Base-by-base conservation (phyloP, 2,888 invertebrate species). In the Frankliniella intonsa region DNA sequence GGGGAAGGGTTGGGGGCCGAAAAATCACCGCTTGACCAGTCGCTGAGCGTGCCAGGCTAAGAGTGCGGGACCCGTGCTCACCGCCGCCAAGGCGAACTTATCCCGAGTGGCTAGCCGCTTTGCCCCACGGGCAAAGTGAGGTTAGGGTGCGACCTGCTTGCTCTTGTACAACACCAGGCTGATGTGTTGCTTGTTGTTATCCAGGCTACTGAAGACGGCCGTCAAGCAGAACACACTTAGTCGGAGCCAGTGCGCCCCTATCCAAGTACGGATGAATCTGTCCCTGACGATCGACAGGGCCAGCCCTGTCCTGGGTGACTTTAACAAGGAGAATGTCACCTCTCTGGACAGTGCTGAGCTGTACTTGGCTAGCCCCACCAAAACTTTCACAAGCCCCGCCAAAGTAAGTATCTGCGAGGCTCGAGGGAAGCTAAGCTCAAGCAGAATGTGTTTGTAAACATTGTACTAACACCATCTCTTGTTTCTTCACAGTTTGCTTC, bases 141-240 rank as follows among this genome's bases (percentile, higher is more conserved):
- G 69, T 76, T 76, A 76, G 69, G 69, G 69, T 10, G 69, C 22
- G 55, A 11, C 17, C 55, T 55, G 55, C 12, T 7, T 8, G 69
- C 69, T 76, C 69, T 25, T 25, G 12, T 25, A 76, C 69, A 76
- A 76, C 69, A 25, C 69, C 69, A 0, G 69, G 25, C 69, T 76
- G 25, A 76, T 76, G 69, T 22, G 69, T 62, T 76, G 69, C 69
- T 76, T 76, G 69, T 76, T 76, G 69, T 76, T 76, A 76, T 76
- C 25, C 69, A 76, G 69, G 69, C 69, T 76, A 76, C 69, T 76
- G 69, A 76, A 76, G 69, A 76, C 69, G 25, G 69, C 69, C 69
- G 8, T 76, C 69, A 76, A 76, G 69, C 69, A 76, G 12, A 76
- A 25, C 69, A 12, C 69, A 22, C 0, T 12, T 25, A 76, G 69